Evolutionary conservation across 2,113 vertebrate genomes (phyloP), one percentile per base, ranked within the genome.

Genomic region (Bolborhynchus lineola): DNA sequence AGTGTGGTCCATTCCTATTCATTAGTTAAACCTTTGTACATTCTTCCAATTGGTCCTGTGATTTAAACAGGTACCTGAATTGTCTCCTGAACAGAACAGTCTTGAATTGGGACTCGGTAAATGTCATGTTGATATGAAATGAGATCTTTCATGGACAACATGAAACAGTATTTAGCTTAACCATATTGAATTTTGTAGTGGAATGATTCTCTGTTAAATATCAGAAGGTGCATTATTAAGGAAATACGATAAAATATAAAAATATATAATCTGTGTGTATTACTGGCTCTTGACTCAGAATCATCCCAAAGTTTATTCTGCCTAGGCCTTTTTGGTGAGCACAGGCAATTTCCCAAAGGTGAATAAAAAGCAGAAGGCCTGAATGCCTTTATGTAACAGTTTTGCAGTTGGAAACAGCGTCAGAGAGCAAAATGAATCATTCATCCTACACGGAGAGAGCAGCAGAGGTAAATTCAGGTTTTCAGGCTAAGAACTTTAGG

Each of bases 341-440:
- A 75, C 1, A 33, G 52, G 52, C 65, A 90, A 94, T 75, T 96
- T 96, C 82, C 64, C 82, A 93, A 88, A 81, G 42, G 76, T 81
- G 55, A 75, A 71, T 84, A 62, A 94, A 89, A 91, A 95, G 47
- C 69, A 93, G 83, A 82, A 88, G 39, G 83, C 15, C 69, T 25
- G 31, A 82, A 28, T 79, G 69, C 31, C 55, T 79, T 96, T 90
- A 93, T 79, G 59, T 93, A 93, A 93, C 57, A 76, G 52, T 78
- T 96, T 81, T 88, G n/a, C 72, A 60, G 57, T 60, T 93, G 87
- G 67, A 93, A 95, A 92, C 15, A 64, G 47, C 69, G n/a, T 92
- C 65, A 92, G 77, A 91, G 88, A 95, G 89, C 65, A 93, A 92
- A 95, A 93, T 93, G 67, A 95, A 75, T 94, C 91, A 96, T 94